Percentiles rank a stretch among this genome's conserved stretches.
These are phyloP conservation scores for Ophion ventricosus DNA, from an alignment of 2,888 invertebrate genomes.

Conservation along the genomic window DNA sequence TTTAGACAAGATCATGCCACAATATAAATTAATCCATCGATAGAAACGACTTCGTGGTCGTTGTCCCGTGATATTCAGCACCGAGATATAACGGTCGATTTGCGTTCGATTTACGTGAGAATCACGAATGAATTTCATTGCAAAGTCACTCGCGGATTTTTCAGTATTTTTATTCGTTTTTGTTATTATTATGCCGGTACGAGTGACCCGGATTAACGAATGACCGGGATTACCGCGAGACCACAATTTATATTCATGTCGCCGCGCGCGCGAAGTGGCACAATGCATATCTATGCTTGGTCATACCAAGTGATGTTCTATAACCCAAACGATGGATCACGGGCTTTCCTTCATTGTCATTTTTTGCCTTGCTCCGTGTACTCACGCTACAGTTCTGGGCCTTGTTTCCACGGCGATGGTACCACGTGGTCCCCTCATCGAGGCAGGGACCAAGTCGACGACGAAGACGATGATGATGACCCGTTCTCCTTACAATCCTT, in stretches of 20 bases:
- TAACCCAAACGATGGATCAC: constrained; percentile 36
- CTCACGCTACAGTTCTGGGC: constrained; percentile 29
- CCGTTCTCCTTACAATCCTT: constrained; percentile 49
- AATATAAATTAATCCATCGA: not conserved
- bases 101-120: constrained; percentile 20
- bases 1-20: not conserved
- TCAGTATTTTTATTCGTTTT: not conserved
- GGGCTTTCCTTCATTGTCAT: constrained; percentile 46
- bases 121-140: constrained; percentile 15
- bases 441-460: constrained; percentile 34
- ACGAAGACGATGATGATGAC: constrained; percentile 46
- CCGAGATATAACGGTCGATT: constrained; percentile 37
- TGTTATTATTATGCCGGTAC: not conserved
- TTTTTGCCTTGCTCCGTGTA: constrained; percentile 22
- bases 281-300: too few species aligned
- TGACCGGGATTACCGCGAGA: constrained; percentile 37
- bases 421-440: constrained; percentile 39
- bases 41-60: not conserved
- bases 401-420: constrained; percentile 18
- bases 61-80: not conserved
- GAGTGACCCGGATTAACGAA: constrained; percentile 45
- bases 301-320: constrained; percentile 27
- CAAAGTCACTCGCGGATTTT: constrained; percentile 20
- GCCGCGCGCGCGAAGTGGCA: constrained; percentile 33
- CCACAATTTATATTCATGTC: constrained; percentile 43